Percentiles rank a stretch among this genome's conserved stretches.
phyloP scores from a whole-genome alignment of 92 coral and sea anemone species.

The Phenganax stokvisi region DNA sequence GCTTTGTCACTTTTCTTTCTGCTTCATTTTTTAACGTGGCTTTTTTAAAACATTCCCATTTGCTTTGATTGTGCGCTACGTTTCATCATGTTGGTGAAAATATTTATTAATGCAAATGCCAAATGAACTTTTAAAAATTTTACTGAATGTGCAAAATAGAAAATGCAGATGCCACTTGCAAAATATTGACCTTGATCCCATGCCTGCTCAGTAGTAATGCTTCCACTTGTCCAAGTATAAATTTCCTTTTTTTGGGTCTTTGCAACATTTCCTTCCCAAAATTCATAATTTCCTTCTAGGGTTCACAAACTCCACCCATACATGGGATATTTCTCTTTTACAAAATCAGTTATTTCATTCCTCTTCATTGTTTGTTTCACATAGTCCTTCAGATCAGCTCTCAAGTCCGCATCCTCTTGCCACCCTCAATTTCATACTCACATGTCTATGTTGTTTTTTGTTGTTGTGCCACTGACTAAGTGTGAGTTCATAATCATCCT shows the following conservation, averaged over 20 bases:
- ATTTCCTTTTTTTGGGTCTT: too few relatives aligned
- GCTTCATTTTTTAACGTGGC: conserved; percentile 28
- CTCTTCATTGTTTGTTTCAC: neutral
- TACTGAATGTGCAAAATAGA: too few relatives aligned
- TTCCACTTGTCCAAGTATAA: too few relatives aligned
- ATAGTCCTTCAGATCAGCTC: neutral
- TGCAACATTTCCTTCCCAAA: too few relatives aligned
- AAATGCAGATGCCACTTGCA: too few relatives aligned
- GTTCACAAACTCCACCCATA: conserved; percentile 28
- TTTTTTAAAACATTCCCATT: conserved; percentile 37
- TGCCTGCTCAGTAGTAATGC: too few relatives aligned
- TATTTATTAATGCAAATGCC: too few relatives aligned
- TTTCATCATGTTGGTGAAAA: too few relatives aligned
- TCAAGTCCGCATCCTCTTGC: neutral
- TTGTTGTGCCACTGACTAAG: neutral
- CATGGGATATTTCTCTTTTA: conserved; percentile 8
- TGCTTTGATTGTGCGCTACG: neutral
- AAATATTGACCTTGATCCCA: too few relatives aligned
- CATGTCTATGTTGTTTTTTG: neutral
- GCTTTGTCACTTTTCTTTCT: conserved; percentile 23
- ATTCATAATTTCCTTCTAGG: neutral
- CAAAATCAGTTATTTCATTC: neutral
- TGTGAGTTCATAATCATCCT: neutral
- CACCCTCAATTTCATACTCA: neutral
- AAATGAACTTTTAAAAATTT: too few relatives aligned